Evolutionary conservation across 2,113 vertebrate species (phyloP).

Genomic region (Terrapene triunguis): DNA sequence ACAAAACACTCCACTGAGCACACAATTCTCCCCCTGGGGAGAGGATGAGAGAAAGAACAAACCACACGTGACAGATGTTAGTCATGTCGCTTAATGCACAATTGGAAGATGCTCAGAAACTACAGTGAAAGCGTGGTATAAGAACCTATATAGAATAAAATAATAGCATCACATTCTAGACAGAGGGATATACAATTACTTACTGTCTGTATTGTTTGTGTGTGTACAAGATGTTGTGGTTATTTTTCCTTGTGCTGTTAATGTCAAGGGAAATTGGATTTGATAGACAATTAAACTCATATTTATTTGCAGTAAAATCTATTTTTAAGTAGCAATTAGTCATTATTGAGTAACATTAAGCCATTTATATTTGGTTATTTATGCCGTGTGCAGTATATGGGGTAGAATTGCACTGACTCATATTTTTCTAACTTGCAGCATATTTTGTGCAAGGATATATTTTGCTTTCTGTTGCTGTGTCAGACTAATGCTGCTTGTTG

Average conservation of each 20-base stretch:
- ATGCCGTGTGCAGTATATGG: background rate
- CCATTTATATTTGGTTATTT: conserved; percentile 53
- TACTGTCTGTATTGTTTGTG: background rate
- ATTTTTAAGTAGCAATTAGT: conserved; percentile 38
- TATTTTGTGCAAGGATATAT: conserved; percentile 69
- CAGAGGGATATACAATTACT: background rate
- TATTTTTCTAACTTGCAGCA: conserved; percentile 70
- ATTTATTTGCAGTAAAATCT: background rate
- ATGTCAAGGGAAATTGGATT: conserved; percentile 4
- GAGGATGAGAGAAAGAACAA: conserved; percentile 43
- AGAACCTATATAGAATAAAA: background rate
- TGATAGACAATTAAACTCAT: conserved; percentile 7
- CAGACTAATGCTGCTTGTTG: conserved; percentile 80
- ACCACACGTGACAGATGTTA: conserved; percentile 52
- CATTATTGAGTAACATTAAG: conserved; percentile 30
- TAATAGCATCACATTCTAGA: conserved; percentile 5
- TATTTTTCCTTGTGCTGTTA: conserved; percentile 4
- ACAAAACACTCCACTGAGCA: background rate
- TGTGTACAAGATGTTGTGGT: background rate
- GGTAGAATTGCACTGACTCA: conserved; percentile 21
- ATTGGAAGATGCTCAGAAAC: conserved; percentile 2
- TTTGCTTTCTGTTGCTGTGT: conserved; percentile 78
- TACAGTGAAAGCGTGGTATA: background rate
- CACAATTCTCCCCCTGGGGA: background rate
- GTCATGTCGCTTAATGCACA: rapidly evolving